Base-by-base conservation (phyloP, 2,797 vertebrate genomes). In the Lagodon rhomboides region DNA sequence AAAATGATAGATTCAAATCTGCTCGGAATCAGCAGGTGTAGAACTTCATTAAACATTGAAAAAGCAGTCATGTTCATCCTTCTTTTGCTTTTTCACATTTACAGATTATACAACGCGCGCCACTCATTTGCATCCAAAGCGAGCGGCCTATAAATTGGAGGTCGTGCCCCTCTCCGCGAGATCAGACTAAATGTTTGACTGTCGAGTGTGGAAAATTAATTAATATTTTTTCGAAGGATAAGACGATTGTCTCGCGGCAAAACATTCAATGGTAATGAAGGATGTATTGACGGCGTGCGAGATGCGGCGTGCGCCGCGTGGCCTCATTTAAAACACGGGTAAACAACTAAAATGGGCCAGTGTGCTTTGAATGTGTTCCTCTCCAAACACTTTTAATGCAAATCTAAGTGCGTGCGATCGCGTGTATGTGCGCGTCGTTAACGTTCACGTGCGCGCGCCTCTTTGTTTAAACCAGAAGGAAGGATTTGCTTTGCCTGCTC, bases 401-500 rank as follows among this genome's bases (percentile, higher is more conserved):
- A 43, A 56, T 62, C 2, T 49, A 38, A 68, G 34, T 12, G 30
- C 34, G 16, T 6, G 23, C 56, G 38, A 54, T 30, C 41, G 12
- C 3, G 23, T 56, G 38, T 54, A 30, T 51, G 12, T 43, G 16
- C 56, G 46, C 4, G 22, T 12, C 12, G 30, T 22, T 22, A 18
- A 44, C 3, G 2, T 50, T 34, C 9, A 22, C 18, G 41, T 43
- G 12, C 25, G 4, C 27, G 25, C 25, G 34, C 17, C 6, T 60
- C 17, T 70, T 44, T 73, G 47, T 25, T 64, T 65, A 18, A 6
- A 69, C 62, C 60, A 73, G 70, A 43, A 60, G 50, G 38, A 58
- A 62, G n/a, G 15, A n/a, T 49, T 68, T 61, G 8, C 3, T 61
- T 11, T 63, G 50, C 2, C 41, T 47, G 20, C 22, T 64, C 53